These are phyloP conservation scores for Agrochola lychnidis DNA, from an alignment of 2,888 invertebrate genomes.

Conservation along the genomic window DNA sequence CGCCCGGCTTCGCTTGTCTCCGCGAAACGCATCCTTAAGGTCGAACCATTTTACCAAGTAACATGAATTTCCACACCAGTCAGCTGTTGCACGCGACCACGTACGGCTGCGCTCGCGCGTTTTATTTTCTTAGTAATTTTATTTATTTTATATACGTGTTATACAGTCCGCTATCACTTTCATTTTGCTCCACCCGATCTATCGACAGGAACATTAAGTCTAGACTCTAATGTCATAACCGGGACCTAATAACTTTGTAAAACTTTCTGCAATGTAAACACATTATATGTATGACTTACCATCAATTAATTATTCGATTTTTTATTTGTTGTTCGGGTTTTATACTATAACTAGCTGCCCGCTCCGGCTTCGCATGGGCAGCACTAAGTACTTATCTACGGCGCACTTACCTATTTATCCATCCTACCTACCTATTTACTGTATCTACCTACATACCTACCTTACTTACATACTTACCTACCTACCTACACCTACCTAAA, in stretches of 20 bases:
- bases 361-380: too few species aligned
- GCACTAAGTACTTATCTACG: too few species aligned
- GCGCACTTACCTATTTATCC: too few species aligned
- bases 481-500: too few species aligned
- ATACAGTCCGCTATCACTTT: neutral
- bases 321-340: constrained; percentile 4
- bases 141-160: neutral
- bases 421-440: too few species aligned
- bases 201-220: constrained; percentile 1
- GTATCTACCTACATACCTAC: too few species aligned
- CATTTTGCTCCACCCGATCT: neutral
- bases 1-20: too few species aligned
- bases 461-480: too few species aligned
- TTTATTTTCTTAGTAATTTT: neutral
- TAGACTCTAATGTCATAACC: constrained; percentile 32
- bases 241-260: constrained; percentile 7
- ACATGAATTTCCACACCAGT: neutral
- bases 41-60: too few species aligned
- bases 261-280: constrained; percentile 34
- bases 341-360: neutral
- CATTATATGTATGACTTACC: constrained; percentile 15
- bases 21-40: too few species aligned
- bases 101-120: neutral
- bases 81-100: neutral
- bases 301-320: constrained; percentile 3